Conservation (phyloP, 1,140 invertebrate genomes). For the Drosophila seguyi region DNA sequence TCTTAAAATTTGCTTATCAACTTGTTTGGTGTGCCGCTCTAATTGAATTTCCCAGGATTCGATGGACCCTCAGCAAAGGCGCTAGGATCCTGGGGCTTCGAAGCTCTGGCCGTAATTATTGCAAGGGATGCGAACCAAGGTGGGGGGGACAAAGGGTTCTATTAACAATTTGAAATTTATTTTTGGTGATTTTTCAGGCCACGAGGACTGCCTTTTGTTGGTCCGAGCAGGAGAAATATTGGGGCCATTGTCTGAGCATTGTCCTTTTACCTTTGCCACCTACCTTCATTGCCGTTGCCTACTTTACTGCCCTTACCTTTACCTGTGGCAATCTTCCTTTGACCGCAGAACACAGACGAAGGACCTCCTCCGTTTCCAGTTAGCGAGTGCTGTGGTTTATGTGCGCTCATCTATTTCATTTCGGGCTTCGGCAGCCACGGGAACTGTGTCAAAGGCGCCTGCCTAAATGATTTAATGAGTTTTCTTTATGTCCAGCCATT, state of each 20-base stretch:
- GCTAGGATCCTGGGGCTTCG: constrained; percentile 5
- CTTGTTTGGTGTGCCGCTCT: constrained; percentile 39
- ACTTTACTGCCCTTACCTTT: constrained; percentile 15
- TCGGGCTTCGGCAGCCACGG: constrained; percentile 4
- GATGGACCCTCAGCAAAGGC: background rate
- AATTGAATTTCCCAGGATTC: constrained; percentile 43
- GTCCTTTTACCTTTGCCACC: constrained; percentile 61
- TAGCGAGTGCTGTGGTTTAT: constrained; percentile 53
- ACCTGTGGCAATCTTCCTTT: constrained; percentile 23
- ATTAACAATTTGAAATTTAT: constrained; percentile 70
- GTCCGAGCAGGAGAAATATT: constrained; percentile 52
- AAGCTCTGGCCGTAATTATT: constrained; percentile 35
- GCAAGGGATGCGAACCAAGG: background rate
- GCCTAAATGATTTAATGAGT: constrained; percentile 76
- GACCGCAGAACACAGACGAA: constrained; percentile 11
- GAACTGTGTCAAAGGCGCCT: constrained; percentile 59
- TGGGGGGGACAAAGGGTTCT: constrained; percentile 40
- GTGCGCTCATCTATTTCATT: constrained; percentile 60
- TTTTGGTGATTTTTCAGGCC: constrained; percentile 49
- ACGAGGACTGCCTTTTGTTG: constrained; percentile 45
- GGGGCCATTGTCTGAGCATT: constrained; percentile 59
- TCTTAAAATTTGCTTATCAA: constrained; percentile 49
- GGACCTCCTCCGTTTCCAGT: constrained; percentile 24
- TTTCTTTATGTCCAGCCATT: constrained; percentile 60
- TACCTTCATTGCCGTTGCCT: constrained; percentile 5